phyloP scores from a whole-genome alignment of 2,113 vertebrate genomes.

The Dasyornis broadbenti region DNA sequence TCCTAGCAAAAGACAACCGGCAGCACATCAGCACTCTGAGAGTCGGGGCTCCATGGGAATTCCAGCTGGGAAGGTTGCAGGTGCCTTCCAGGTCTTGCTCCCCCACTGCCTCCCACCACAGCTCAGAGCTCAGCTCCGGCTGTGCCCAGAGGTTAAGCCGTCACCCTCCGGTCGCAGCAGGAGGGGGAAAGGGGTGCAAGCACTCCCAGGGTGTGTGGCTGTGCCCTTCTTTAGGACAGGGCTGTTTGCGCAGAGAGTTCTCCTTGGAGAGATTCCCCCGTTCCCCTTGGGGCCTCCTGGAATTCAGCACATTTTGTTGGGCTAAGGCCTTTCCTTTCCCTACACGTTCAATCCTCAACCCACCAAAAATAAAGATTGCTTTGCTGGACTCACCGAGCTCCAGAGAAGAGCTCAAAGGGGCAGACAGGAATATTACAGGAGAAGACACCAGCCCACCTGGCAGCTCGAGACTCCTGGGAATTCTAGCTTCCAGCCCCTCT shows the following conservation, averaged over 20 bases:
- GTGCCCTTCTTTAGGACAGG: too few relatives aligned
- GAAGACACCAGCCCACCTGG: not conserved
- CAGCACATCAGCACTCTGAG: not conserved
- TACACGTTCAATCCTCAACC: rapidly evolving
- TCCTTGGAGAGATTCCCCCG: not conserved
- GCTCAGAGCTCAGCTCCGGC: not conserved
- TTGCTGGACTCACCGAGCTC: not conserved
- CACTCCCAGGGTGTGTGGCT: not conserved
- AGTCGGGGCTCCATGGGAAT: rapidly evolving
- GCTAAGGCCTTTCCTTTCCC: not conserved
- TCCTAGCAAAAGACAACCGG: not conserved
- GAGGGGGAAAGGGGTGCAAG: not conserved
- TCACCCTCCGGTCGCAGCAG: not conserved
- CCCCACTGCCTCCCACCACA: rapidly evolving
- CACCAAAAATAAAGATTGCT: not conserved
- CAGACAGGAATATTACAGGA: not conserved
- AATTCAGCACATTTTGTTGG: not conserved
- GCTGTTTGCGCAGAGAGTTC: not conserved
- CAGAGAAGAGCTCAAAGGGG: not conserved
- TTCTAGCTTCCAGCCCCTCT: not conserved
- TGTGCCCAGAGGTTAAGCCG: not conserved
- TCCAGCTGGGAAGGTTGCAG: not conserved
- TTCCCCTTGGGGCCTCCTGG: not conserved
- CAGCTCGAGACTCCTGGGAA: not conserved
- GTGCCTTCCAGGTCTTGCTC: not conserved